These are phyloP conservation scores for Lagria hirta DNA, from an alignment of 2,888 invertebrate genomes.

Conservation along the genomic window DNA sequence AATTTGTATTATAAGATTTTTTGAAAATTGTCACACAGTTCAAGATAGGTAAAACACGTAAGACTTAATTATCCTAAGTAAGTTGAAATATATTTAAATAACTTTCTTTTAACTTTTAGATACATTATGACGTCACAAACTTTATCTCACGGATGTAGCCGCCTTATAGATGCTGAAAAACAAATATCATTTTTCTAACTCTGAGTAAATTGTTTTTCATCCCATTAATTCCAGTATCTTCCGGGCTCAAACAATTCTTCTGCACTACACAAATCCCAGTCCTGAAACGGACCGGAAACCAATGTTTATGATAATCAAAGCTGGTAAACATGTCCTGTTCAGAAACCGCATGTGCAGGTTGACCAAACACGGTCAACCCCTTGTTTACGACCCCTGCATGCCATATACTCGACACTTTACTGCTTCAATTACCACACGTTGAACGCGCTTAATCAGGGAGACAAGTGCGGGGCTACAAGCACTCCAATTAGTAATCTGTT, in stretches of 20 bases:
- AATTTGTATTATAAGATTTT: no score
- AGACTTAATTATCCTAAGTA: no score
- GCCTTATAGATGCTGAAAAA: not conserved
- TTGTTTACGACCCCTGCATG: constrained; percentile 27
- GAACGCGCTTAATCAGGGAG: constrained; percentile 21
- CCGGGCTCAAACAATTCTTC: no score
- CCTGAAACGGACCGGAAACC: constrained; percentile 32
- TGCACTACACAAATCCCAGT: constrained; percentile 15
- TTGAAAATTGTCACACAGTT: no score
- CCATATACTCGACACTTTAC: constrained; percentile 30
- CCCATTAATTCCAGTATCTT: no score
- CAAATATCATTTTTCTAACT: not conserved
- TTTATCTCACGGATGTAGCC: no score
- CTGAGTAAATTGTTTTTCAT: not conserved
- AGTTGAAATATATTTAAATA: no score
- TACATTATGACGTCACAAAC: no score
- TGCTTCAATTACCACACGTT: constrained; percentile 28
- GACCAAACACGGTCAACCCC: constrained; percentile 31
- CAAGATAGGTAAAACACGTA: no score
- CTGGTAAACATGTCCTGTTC: constrained; percentile 31
- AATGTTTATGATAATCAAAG: constrained; percentile 38
- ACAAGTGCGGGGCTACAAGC: constrained; percentile 9
- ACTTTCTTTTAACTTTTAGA: no score
- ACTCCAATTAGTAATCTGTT: constrained; percentile 22
- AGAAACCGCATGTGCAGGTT: constrained; percentile 25